Evolutionary conservation across 2,113 vertebrate genomes (phyloP), one percentile per base, ranked within the genome.

Genomic region (Illadopsis cleaveri): DNA sequence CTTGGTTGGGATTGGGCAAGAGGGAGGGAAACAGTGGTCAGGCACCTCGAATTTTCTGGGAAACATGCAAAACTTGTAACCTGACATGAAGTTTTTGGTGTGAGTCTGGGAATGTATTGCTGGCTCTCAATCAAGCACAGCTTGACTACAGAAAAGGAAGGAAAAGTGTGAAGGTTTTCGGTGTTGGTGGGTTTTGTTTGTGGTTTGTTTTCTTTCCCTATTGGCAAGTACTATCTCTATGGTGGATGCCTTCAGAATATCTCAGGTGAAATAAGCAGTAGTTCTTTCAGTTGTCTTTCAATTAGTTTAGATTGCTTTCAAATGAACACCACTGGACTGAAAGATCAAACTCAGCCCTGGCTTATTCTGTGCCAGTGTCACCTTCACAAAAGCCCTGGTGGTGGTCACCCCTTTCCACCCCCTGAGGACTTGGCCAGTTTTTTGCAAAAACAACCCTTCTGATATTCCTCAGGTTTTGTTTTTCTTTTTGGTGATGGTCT

Each of bases 1-100:
- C 91, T 94, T 73, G 93, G 87, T 88, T 94, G 83, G 89, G 94
- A 94, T 86, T 82, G 86, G 92, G 83, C 30, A 96, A 93, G 87
- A 94, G 89, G 37, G 76, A 93, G 86, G 88, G 85, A 96, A 97
- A 76, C 40, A 35, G 77, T 89, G 71, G 70, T 51, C 92, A 95
- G 65, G 73, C 91, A 87, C 92, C 95, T 93, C 79, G 38, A 71
- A 90, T 94, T 76, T 90, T 80, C 77, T 88, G 48, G 79, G 68
- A 95, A 85, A 78, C 1, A 10, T 70, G 82, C 73, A 79, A 66
- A 82, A 64, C 48, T 53, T 56, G 92, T 97, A 97, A 97, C 82
- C 82, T 91, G 77, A 62, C 48, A 2, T 78, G 51, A 66, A 28
- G 22, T 17, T 94, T 96, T 90, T 81, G 51, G 60, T 64, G 38